phyloP scores from a whole-genome alignment of 2,797 vertebrate species.

The Mycteria americana region DNA sequence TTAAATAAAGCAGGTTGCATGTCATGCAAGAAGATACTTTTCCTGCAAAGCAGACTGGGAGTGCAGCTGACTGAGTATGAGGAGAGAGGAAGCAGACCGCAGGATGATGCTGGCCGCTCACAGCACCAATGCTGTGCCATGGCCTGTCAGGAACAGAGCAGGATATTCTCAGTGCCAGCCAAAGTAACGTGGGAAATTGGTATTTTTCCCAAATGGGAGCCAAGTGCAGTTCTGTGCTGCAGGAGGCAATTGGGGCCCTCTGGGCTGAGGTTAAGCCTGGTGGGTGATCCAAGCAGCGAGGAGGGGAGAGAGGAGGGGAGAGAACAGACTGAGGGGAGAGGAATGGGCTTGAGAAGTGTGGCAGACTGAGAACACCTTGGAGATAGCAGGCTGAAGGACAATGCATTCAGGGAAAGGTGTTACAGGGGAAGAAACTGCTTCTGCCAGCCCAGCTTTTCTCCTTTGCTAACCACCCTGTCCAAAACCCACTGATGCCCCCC shows the following conservation, averaged over 20 bases:
- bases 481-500: neutral
- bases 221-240: neutral
- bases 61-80: neutral
- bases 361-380: neutral
- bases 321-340: neutral
- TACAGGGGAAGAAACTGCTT: neutral
- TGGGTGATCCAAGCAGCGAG: neutral
- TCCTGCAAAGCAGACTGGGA: neutral
- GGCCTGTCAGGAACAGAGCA: neutral
- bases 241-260: neutral
- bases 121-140: neutral
- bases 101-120: neutral
- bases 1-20: neutral
- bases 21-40: neutral
- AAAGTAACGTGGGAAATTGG: neutral
- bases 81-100: neutral
- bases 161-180: neutral
- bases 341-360: neutral
- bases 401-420: neutral
- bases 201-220: neutral
- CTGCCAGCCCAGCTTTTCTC: neutral
- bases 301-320: neutral
- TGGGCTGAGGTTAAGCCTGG: neutral
- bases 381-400: neutral
- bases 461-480: neutral